Percentiles rank a stretch among this genome's conserved stretches.
phyloP scores from a whole-genome alignment of 1,140 invertebrate genomes.

The Araneus ventricosus region DNA sequence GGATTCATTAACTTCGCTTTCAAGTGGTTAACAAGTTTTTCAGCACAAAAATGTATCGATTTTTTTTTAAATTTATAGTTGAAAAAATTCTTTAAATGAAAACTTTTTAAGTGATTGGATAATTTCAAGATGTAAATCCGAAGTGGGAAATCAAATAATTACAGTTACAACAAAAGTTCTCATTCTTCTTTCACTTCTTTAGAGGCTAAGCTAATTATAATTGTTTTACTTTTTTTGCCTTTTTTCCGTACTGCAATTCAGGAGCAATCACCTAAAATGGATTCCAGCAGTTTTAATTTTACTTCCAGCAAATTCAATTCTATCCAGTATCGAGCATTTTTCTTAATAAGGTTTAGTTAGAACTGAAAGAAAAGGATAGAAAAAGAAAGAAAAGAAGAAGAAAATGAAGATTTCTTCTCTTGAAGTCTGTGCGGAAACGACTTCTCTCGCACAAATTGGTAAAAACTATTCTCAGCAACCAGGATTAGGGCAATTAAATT shows the following conservation, averaged over 20 bases:
- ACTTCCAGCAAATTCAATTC: conserved; percentile 6
- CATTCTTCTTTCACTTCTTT: neutral
- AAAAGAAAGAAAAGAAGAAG: neutral
- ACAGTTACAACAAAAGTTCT: neutral
- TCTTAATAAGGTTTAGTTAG: conserved; percentile 7
- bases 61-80: no score
- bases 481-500: conserved; percentile 21
- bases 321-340: neutral
- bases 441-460: neutral
- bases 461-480: conserved; percentile 19
- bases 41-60: no score
- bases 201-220: neutral
- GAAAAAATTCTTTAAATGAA: no score
- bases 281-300: conserved; percentile 6
- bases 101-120: no score
- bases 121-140: no score
- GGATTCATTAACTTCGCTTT: no score
- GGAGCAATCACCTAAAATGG: conserved; percentile 16
- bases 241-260: neutral
- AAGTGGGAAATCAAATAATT: neutral
- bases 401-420: neutral
- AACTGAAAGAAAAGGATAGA: neutral
- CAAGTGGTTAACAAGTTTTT: no score
- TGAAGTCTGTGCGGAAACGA: neutral
- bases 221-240: neutral